A percentile compares a stretch with the other conserved stretches of the same genome.
These are phyloP conservation scores for Heliconius hermathena DNA, from an alignment of 1,140 invertebrate genomes.

Conservation along the genomic window DNA sequence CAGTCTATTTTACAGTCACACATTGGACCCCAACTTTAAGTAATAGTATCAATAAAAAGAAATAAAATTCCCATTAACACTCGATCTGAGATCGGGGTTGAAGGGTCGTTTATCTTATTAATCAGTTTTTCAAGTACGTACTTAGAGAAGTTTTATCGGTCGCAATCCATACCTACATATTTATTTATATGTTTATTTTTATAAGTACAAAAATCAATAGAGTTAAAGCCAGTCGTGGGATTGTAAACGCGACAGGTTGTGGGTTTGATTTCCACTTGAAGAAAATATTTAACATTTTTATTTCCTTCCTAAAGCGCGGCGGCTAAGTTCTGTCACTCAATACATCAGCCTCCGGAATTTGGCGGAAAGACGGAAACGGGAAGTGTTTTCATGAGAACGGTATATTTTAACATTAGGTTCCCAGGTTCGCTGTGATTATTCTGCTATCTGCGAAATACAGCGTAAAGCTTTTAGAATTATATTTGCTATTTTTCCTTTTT, in stretches of 20 bases:
- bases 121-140: conserved; percentile 23
- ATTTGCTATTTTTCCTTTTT: too few relatives aligned
- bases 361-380: background rate
- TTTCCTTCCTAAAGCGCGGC: background rate
- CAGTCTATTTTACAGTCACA: too few relatives aligned
- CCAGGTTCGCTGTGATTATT: background rate
- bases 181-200: background rate
- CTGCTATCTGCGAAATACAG: background rate
- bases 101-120: conserved; percentile 22
- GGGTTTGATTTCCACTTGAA: too few relatives aligned
- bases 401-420: background rate
- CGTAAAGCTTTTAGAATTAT: background rate
- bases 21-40: background rate
- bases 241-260: too few relatives aligned
- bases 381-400: background rate
- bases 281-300: background rate
- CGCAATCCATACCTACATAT: background rate
- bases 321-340: background rate
- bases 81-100: background rate
- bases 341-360: background rate
- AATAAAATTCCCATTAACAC: conserved; percentile 24
- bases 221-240: too few relatives aligned
- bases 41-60: conserved; percentile 11
- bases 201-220: too few relatives aligned
- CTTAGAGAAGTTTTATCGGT: conserved; percentile 1